phyloP scores from a whole-genome alignment of 2,888 invertebrate genomes.

The Megalurothrips usitatus region DNA sequence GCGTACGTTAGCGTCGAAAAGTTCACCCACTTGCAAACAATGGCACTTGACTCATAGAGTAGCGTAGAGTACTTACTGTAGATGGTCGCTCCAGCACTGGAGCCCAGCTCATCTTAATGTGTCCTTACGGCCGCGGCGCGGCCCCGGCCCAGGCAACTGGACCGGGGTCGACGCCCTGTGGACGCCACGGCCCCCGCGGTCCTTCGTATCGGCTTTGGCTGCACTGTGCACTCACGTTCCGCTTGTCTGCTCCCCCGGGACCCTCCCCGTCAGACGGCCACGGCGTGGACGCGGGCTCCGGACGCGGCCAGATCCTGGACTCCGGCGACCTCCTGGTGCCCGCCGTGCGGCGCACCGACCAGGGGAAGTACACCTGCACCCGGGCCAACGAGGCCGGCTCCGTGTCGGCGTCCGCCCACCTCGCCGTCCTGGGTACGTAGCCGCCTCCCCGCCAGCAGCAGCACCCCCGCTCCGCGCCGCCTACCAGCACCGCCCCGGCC shows the following conservation, averaged over 20 bases:
- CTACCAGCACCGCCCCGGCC: background rate
- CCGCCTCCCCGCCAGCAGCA: background rate
- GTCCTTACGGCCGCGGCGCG: no score
- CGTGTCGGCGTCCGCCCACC: conserved; percentile 73
- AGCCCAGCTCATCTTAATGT: no score
- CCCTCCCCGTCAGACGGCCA: background rate
- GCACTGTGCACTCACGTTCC: background rate
- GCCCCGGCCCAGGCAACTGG: no score
- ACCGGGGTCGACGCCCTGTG: no score
- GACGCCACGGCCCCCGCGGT: no score
- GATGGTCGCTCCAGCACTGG: no score
- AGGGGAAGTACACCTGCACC: conserved; percentile 84
- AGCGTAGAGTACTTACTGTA: no score
- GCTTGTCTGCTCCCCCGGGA: conserved; percentile 1
- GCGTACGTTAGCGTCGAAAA: no score
- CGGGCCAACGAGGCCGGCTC: conserved; percentile 86
- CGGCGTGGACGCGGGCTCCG: conserved; percentile 42
- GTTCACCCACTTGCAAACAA: no score
- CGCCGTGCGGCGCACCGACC: conserved; percentile 74
- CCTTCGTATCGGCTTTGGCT: no score
- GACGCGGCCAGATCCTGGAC: conserved; percentile 78
- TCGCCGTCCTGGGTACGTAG: conserved; percentile 75
- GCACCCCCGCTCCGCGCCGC: background rate
- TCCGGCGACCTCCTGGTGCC: conserved; percentile 85
- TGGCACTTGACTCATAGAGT: no score